These are phyloP conservation scores for Caenorhabditis doughertyi DNA, from an alignment of 2,888 invertebrate species.

Conservation along the genomic window DNA sequence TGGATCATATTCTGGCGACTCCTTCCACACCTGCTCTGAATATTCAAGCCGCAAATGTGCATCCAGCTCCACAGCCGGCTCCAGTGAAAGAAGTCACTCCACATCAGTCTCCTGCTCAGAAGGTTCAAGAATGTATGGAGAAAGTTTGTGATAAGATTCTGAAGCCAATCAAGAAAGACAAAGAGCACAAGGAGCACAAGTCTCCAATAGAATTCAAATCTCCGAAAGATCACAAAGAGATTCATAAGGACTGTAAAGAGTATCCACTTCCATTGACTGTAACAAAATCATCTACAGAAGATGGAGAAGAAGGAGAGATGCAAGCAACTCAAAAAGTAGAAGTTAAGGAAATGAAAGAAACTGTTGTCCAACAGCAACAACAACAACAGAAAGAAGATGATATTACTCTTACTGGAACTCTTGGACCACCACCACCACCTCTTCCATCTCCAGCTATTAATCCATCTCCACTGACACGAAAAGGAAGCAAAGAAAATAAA, in stretches of 20 bases:
- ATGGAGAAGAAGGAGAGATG: constrained; percentile 14
- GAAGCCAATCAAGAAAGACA: constrained; percentile 12
- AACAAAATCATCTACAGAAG: constrained; percentile 18
- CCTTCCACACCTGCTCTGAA: constrained; percentile 41
- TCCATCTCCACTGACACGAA: not conserved
- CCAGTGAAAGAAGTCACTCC: constrained; percentile 8
- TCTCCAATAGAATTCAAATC: not conserved
- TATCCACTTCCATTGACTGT: not conserved
- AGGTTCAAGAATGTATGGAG: constrained; percentile 24
- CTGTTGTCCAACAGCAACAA: not conserved
- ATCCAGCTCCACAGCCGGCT: not conserved
- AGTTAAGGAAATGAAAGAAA: not conserved
- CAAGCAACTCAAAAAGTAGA: constrained; percentile 17
- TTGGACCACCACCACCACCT: not conserved
- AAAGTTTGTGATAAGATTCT: constrained; percentile 17
- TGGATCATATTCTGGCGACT: constrained; percentile 22
- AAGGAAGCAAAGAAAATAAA: not conserved
- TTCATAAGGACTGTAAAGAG: not conserved
- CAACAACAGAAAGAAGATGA: constrained; percentile 14
- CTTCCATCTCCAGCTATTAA: not conserved
- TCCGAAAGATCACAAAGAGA: not conserved
- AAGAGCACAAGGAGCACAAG: constrained; percentile 17
- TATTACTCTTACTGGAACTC: not conserved
- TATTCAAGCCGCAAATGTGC: not conserved
- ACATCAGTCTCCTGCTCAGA: constrained; percentile 1